These are phyloP conservation scores for Clytia hemisphaerica DNA, from an alignment of 30 jellyfish, hydroid and myxozoan genomes.

Conservation along the genomic window DNA sequence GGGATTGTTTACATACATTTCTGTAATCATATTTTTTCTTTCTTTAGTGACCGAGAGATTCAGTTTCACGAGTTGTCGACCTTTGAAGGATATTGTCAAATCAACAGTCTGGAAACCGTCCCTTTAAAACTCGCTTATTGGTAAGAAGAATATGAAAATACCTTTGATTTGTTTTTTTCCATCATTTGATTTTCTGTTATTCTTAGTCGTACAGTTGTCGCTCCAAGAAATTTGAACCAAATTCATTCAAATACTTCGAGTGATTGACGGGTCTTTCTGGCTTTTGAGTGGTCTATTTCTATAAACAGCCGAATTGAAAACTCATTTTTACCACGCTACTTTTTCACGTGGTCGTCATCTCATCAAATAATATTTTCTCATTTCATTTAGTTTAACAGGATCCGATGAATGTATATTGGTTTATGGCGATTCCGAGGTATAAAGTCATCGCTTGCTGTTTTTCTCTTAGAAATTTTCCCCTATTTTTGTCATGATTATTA, in stretches of 20 bases:
- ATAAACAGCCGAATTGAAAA: not conserved
- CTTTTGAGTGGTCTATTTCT: too few species aligned
- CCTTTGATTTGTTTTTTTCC: not conserved
- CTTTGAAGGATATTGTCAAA: slow-evolving; percentile 83
- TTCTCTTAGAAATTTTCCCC: not conserved
- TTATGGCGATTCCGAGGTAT: slow-evolving; percentile 85
- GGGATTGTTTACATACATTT: too few species aligned
- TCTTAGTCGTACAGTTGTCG: not conserved
- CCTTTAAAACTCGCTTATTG: slow-evolving; percentile 71
- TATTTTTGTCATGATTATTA: not conserved
- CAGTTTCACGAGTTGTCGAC: slow-evolving; percentile 92
- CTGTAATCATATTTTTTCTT: too few species aligned
- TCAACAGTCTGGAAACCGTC: slow-evolving; percentile 73
- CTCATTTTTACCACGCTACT: not conserved
- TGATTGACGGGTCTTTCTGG: too few species aligned
- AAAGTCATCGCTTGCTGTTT: slow-evolving; percentile 3
- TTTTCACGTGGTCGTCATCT: not conserved
- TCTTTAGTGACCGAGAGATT: slow-evolving; percentile 73
- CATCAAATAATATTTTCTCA: not conserved
- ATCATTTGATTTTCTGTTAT: not conserved
- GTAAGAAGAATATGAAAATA: slow-evolving; percentile 23
- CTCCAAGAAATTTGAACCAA: not conserved
- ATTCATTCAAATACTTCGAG: too few species aligned
- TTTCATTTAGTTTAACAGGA: slow-evolving; percentile 45
- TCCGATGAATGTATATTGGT: slow-evolving; percentile 70